phyloP scores from a whole-genome alignment of 2,113 vertebrate genomes.

The Burhinus bistriatus region DNA sequence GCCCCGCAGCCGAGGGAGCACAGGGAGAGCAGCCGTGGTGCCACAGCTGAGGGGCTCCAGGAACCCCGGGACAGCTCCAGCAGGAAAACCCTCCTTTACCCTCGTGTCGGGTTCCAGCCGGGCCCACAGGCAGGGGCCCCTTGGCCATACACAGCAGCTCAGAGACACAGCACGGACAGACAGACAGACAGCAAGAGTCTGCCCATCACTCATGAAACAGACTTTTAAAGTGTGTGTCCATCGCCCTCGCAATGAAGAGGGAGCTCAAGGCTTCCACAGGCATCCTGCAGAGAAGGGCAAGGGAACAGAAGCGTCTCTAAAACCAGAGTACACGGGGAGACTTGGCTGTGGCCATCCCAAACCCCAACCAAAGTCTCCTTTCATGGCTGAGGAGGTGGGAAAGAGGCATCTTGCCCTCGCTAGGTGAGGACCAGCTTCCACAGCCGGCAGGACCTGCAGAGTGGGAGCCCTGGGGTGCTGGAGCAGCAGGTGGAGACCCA shows the following conservation, averaged over 20 bases:
- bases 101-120: neutral
- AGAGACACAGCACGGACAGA: neutral
- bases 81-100: neutral
- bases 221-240: neutral
- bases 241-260: neutral
- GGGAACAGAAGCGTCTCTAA: neutral
- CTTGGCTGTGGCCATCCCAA: neutral
- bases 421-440: neutral
- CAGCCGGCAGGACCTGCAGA: rapidly evolving
- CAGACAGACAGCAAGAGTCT: neutral
- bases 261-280: neutral
- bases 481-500: neutral
- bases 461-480: neutral
- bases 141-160: neutral
- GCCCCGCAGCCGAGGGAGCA: neutral
- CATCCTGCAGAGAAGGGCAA: too few relatives aligned
- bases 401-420: neutral
- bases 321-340: neutral
- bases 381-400: neutral
- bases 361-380: neutral
- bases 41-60: neutral
- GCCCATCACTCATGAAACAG: neutral
- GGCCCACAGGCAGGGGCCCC: neutral
- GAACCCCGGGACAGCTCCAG: neutral
- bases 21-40: neutral